These are phyloP conservation scores for Sternarchorhynchus goeldii DNA, from an alignment of 2,797 vertebrate species.

Conservation along the genomic window DNA sequence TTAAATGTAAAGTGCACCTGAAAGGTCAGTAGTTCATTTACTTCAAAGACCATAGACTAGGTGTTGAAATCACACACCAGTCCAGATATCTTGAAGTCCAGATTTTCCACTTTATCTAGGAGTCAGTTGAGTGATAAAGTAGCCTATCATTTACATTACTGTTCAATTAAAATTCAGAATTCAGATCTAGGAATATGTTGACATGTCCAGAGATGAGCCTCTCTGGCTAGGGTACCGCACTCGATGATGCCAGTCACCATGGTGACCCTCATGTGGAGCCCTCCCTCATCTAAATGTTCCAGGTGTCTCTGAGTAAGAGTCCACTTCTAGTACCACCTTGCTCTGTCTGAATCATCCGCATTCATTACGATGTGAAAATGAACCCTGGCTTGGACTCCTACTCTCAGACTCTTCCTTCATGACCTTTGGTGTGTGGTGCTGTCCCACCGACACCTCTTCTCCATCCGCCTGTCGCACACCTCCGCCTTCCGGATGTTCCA, in stretches of 20 bases:
- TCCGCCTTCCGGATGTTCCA: conserved; percentile 9
- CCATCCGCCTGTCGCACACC: background rate
- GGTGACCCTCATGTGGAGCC: background rate
- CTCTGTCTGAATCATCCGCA: background rate
- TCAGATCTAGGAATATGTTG: too few species aligned
- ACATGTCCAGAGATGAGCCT: too few species aligned
- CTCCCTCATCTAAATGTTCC: background rate
- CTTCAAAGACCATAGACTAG: too few species aligned
- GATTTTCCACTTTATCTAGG: too few species aligned
- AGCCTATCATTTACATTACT: too few species aligned
- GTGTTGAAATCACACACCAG: too few species aligned
- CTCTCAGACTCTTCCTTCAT: conserved; percentile 6
- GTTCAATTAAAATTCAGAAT: too few species aligned
- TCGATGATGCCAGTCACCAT: background rate
- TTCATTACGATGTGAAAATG: background rate
- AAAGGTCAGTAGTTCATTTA: too few species aligned
- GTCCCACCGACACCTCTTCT: conserved; percentile 4
- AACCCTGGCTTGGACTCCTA: background rate
- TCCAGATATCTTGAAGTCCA: too few species aligned
- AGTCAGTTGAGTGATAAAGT: too few species aligned
- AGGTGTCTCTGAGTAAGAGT: conserved; percentile 11
- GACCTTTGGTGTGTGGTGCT: conserved; percentile 18
- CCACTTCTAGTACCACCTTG: background rate
- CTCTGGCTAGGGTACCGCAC: too few species aligned
- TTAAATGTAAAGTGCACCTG: too few species aligned